Conservation (phyloP, 2,888 invertebrate species). For the Dynastes tityus region DNA sequence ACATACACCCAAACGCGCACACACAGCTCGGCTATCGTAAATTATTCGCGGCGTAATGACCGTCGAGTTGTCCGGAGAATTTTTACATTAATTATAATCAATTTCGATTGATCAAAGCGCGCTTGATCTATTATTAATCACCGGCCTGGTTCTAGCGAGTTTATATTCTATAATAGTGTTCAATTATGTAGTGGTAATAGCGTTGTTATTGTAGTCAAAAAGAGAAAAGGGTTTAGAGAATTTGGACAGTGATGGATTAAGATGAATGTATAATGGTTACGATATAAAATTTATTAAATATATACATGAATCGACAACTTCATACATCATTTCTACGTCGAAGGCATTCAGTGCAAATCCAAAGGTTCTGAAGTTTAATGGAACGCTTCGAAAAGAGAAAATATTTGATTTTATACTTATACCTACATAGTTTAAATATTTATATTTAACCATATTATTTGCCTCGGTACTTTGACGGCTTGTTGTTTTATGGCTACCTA, state of each 20-base stretch:
- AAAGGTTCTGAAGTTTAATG: no score
- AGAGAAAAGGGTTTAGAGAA: slow-evolving; percentile 6
- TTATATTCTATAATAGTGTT: slow-evolving; percentile 50
- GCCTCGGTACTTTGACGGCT: no score
- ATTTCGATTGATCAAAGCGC: slow-evolving; percentile 51
- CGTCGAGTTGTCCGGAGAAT: background rate
- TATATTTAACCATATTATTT: no score
- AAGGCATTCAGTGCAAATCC: no score
- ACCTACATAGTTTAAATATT: no score
- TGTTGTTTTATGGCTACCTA: no score
- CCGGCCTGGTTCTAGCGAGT: slow-evolving; percentile 12
- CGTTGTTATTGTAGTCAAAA: background rate
- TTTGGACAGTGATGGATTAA: slow-evolving; percentile 28
- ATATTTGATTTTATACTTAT: no score
- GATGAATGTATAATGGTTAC: background rate
- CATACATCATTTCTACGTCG: background rate
- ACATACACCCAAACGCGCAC: background rate
- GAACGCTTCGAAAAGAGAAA: no score
- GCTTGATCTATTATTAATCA: slow-evolving; percentile 24
- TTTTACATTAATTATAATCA: slow-evolving; percentile 50
- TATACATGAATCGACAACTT: no score
- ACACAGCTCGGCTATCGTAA: slow-evolving; percentile 3
- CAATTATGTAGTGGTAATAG: slow-evolving; percentile 50
- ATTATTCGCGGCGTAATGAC: slow-evolving; percentile 16
- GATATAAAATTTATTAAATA: no score